A percentile compares a stretch with the other conserved stretches of the same genome.
Conservation (phyloP, 1,140 invertebrate species). For the Heliconius himera region DNA sequence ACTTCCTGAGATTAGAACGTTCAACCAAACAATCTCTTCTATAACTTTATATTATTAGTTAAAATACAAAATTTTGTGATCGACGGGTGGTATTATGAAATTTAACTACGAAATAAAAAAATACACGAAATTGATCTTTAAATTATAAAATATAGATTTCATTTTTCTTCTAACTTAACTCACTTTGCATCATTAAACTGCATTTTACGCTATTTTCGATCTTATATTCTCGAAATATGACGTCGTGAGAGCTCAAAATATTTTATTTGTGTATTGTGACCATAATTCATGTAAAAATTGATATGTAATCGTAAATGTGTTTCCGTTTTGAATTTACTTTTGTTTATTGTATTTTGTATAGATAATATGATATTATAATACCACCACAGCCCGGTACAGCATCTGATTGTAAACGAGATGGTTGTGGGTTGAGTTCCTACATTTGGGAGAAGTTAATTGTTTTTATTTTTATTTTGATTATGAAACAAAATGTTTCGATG, state of each 20-base stretch:
- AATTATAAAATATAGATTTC: background rate
- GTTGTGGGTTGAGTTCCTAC: too few species aligned
- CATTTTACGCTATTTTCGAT: background rate
- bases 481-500: too few species aligned
- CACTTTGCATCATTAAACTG: background rate
- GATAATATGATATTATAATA: too few species aligned
- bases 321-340: slow-evolving; percentile 34
- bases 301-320: slow-evolving; percentile 38
- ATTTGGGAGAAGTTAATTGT: too few species aligned
- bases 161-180: background rate
- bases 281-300: slow-evolving; percentile 42
- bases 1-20: too few species aligned
- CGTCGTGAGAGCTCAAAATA: background rate
- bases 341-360: slow-evolving; percentile 35
- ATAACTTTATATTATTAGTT: too few species aligned
- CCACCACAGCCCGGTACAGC: too few species aligned
- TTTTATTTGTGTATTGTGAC: slow-evolving; percentile 32
- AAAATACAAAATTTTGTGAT: slow-evolving; percentile 1
- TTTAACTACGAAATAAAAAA: background rate
- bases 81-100: slow-evolving; percentile 46
- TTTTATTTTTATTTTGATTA: too few species aligned
- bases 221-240: background rate
- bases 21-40: too few species aligned
- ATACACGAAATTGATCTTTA: background rate
- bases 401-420: too few species aligned